Evolutionary conservation across 2,797 vertebrate species (phyloP).

Genomic region (Dipus sagitta): DNA sequence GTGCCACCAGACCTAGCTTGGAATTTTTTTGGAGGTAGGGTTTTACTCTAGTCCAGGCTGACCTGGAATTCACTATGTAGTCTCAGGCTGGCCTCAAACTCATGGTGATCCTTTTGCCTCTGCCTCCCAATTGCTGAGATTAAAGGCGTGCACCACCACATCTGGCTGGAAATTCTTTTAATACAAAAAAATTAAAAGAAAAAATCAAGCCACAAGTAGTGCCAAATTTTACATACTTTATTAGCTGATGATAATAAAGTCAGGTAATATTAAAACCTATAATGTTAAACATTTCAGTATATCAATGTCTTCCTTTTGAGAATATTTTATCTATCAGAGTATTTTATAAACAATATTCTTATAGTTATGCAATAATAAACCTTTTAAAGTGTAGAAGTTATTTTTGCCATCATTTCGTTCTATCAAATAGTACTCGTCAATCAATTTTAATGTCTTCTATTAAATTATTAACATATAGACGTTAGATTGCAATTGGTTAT

Average conservation of each 20-base stretch:
- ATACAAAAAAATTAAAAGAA: background rate
- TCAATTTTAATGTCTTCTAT: background rate
- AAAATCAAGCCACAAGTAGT: constrained; percentile 20
- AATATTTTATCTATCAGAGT: background rate
- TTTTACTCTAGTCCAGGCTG: too few species aligned
- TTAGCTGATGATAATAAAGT: background rate
- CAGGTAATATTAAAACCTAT: background rate
- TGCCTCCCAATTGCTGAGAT: too few species aligned
- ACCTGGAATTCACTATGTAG: too few species aligned
- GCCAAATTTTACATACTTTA: background rate
- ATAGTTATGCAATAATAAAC: background rate
- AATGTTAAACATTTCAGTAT: background rate
- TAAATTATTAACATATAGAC: too few species aligned
- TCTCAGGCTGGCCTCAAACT: too few species aligned
- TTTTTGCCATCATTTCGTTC: background rate
- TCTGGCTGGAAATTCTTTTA: background rate
- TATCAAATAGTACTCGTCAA: background rate
- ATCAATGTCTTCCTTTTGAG: background rate
- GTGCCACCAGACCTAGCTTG: too few species aligned
- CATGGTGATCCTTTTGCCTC: too few species aligned
- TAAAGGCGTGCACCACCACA: too few species aligned
- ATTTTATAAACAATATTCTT: background rate
- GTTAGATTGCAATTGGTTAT: too few species aligned
- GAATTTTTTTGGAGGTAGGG: too few species aligned
- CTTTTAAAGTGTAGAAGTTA: background rate